A percentile compares a stretch with the other conserved stretches of the same genome.
phyloP scores from a whole-genome alignment of 2,888 invertebrate genomes.

The Oasisia sp. region DNA sequence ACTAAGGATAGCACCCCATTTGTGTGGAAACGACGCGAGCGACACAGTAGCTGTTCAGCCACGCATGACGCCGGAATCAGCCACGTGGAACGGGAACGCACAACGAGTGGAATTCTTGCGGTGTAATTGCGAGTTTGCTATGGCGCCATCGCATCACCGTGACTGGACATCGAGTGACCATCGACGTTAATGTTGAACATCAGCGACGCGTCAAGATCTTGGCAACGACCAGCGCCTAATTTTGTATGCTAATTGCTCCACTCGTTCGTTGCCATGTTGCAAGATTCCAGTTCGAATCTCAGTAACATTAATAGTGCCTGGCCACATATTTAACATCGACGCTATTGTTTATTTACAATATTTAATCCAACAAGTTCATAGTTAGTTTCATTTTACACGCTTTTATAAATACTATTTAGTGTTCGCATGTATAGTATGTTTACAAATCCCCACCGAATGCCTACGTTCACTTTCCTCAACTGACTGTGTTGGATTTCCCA shows the following conservation, averaged over 20 bases:
- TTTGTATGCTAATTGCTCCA: background rate
- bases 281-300: background rate
- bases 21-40: background rate
- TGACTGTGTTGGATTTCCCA: background rate
- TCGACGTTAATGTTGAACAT: background rate
- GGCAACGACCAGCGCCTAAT: background rate
- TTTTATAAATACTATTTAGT: background rate
- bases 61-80: background rate
- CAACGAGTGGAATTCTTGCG: background rate
- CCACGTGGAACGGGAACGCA: background rate
- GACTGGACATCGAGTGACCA: background rate
- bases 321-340: background rate
- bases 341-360: background rate
- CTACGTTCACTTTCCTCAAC: background rate
- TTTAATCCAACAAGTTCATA: background rate
- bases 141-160: background rate
- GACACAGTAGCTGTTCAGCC: conserved; percentile 7
- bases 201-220: background rate
- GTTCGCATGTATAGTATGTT: background rate
- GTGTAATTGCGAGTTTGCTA: background rate
- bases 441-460: background rate
- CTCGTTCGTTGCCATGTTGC: background rate
- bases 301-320: background rate
- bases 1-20: background rate
- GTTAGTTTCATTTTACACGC: background rate